Evolutionary conservation across 2,888 invertebrate species (phyloP), one percentile per base, ranked within the genome.

Genomic region (Volucella bombylans): DNA sequence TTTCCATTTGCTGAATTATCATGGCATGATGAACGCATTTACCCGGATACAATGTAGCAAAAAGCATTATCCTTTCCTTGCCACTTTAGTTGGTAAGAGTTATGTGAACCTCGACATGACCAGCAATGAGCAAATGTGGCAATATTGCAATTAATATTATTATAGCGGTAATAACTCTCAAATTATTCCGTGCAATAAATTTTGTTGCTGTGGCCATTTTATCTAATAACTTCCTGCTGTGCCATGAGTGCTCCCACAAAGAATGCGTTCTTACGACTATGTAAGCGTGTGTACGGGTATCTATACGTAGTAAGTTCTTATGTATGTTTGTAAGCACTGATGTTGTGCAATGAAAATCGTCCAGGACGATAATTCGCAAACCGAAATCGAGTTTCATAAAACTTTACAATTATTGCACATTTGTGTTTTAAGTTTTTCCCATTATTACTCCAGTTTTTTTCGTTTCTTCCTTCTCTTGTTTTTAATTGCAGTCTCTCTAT

Each of bases 331-430:
- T 31, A 31, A 31, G 6, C 31, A 6, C 1, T 31, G 31, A 31
- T 31, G 31, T 31, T 31, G 31, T 31, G 31, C 31, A 31, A 31
- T 31, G 31, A 31, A 31, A 31, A 31, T 1, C 31, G 31, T 31
- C 31, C 31, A 61, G 73, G 80, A 67, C 73, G 69, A 80, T 83
- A 59, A 76, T 74, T 80, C 39, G 43, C 47, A 67, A 61, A 76
- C 71, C 71, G 54, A 81, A 81, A 80, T 85, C 74, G 74, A 85
- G 85, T 85, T 85, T 72, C 76, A 76, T 80, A 81, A 85, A 85
- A 85, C 81, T 81, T 85, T 83, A 76, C 76, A 81, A 81, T 81
- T 72, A 85, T 85, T 81, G 74, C 81, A 76, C 85, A 85, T 85
- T 85, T 85, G 71, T 85, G 85, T 81, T 81, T 76, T 67, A 68